A percentile compares a stretch with the other conserved stretches of the same genome.
These are phyloP conservation scores for Paramuricea clavata DNA, from an alignment of 92 coral and sea anemone species.

Conservation along the genomic window DNA sequence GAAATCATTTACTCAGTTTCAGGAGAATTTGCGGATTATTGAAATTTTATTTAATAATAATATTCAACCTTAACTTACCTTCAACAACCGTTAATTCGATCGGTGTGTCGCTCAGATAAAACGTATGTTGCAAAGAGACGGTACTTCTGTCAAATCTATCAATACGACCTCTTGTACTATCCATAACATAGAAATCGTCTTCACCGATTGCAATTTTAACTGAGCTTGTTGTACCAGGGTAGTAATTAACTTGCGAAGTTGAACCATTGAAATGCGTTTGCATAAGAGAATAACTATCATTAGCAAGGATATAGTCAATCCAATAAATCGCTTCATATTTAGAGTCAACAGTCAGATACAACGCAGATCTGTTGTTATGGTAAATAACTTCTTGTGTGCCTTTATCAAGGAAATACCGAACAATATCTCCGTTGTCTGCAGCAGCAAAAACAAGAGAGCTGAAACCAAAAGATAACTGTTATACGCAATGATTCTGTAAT, in stretches of 20 bases:
- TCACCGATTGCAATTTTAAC: background rate
- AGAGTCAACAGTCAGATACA: background rate
- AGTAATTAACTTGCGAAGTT: background rate
- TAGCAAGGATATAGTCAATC: background rate
- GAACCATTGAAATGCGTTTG: background rate
- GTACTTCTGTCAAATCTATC: slow-evolving; percentile 2
- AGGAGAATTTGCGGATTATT: no score
- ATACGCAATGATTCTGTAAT: no score
- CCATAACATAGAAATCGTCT: slow-evolving; percentile 10
- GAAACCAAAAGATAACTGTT: background rate
- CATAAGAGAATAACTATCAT: background rate
- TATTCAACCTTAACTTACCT: background rate
- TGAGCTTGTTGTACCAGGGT: slow-evolving; percentile 5
- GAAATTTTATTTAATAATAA: no score
- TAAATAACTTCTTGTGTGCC: background rate
- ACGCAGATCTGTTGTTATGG: background rate
- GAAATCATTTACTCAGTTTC: no score
- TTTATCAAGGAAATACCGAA: background rate
- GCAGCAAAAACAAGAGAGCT: slow-evolving; percentile 5
- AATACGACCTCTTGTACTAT: background rate
- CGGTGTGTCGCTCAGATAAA: background rate
- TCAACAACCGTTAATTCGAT: background rate
- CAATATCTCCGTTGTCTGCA: background rate
- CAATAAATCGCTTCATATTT: slow-evolving; percentile 7
- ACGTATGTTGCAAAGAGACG: background rate